Percentiles rank a stretch among this genome's conserved stretches.
phyloP scores from a whole-genome alignment of 2,113 vertebrate genomes.

The Rhadina sibilatrix region DNA sequence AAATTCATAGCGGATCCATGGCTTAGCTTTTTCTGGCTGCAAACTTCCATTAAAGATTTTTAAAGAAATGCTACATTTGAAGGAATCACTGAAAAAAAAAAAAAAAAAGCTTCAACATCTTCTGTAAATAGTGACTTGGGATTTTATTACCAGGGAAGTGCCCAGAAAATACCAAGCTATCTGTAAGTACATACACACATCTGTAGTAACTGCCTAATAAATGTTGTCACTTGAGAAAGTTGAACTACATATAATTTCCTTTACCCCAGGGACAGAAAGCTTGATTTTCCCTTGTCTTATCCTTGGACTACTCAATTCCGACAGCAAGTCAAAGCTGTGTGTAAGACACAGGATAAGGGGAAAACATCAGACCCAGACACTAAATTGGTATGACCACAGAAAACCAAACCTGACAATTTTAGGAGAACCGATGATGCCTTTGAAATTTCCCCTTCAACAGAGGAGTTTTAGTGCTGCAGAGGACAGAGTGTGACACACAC shows the following conservation, averaged over 20 bases:
- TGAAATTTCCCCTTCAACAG: background rate
- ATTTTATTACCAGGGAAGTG: background rate
- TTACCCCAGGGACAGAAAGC: conserved; percentile 25
- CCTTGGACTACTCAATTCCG: background rate
- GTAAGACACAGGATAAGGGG: background rate
- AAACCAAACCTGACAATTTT: conserved; percentile 25
- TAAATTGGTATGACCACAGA: conserved; percentile 3
- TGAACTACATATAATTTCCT: background rate
- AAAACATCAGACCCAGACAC: conserved; percentile 3
- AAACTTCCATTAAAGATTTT: background rate
- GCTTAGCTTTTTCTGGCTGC: background rate
- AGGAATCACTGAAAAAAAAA: background rate
- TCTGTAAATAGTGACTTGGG: background rate
- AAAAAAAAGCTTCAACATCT: background rate
- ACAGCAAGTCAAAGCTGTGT: background rate
- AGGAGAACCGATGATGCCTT: background rate
- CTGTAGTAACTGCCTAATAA: conserved; percentile 11
- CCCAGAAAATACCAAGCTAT: conserved; percentile 1
- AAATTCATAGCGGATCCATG: background rate
- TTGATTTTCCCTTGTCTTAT: conserved; percentile 33
- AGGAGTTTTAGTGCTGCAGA: background rate
- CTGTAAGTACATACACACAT: background rate
- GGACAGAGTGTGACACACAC: background rate
- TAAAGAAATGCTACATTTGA: background rate
- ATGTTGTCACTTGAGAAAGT: conserved; percentile 34